Evolutionary conservation across 2,888 invertebrate species (phyloP).

Genomic region (Celastrina argiolus): DNA sequence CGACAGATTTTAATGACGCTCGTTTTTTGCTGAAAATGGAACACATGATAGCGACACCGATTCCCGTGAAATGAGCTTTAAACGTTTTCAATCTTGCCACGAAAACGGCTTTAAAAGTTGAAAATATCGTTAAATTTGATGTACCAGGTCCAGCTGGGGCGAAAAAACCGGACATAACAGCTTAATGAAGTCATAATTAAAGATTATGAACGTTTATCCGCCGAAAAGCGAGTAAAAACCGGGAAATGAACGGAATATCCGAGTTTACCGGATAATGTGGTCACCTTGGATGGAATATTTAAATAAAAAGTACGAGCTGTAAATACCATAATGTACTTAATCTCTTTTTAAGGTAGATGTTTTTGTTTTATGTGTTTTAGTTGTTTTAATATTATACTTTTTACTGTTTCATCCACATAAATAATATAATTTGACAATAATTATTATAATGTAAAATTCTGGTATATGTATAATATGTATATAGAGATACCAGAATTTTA

Average conservation of each 20-base stretch:
- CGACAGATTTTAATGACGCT: slow-evolving; percentile 26
- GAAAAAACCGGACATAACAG: background rate
- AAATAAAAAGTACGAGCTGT: background rate
- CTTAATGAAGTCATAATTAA: slow-evolving; percentile 3
- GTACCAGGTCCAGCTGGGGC: background rate
- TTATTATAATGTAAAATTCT: no score
- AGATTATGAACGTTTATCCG: background rate
- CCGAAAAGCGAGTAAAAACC: background rate
- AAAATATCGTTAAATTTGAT: slow-evolving; percentile 9
- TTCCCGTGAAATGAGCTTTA: slow-evolving; percentile 21
- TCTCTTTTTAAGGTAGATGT: no score
- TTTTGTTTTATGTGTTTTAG: no score
- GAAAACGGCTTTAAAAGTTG: slow-evolving; percentile 3
- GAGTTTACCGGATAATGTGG: background rate
- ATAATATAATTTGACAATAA: no score
- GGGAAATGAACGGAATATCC: background rate
- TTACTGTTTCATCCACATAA: no score
- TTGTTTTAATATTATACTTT: no score
- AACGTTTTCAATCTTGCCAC: slow-evolving; percentile 21
- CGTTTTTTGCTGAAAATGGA: slow-evolving; percentile 27
- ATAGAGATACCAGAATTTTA: no score
- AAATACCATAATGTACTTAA: background rate
- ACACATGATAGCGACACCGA: slow-evolving; percentile 17
- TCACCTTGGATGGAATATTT: background rate
- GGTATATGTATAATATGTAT: no score